A percentile compares a stretch with the other conserved stretches of the same genome.
These are phyloP conservation scores for Notocelia uddmanniana DNA, from an alignment of 2,888 invertebrate genomes.

Conservation along the genomic window DNA sequence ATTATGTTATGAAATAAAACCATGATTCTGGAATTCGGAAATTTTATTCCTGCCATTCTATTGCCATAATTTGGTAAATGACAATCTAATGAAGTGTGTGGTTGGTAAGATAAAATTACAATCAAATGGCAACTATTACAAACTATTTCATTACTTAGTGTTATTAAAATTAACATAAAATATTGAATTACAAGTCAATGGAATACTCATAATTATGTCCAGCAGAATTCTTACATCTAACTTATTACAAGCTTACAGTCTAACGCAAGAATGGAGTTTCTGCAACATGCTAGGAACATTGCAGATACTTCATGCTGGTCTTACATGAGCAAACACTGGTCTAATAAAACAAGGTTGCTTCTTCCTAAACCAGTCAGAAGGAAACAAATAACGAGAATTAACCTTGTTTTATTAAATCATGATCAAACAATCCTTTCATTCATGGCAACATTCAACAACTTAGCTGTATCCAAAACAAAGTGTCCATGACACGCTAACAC, in stretches of 20 bases:
- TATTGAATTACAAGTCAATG: slow-evolving; percentile 44
- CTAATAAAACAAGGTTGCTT: slow-evolving; percentile 14
- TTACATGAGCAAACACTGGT: slow-evolving; percentile 32
- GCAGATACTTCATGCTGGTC: slow-evolving; percentile 54
- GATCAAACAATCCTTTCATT: slow-evolving; percentile 38
- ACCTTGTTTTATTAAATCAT: slow-evolving; percentile 23
- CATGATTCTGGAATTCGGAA: slow-evolving; percentile 34
- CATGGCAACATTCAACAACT: slow-evolving; percentile 47
- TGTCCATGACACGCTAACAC: slow-evolving; percentile 60
- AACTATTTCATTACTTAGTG: slow-evolving; percentile 12
- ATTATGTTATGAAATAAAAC: slow-evolving; percentile 29
- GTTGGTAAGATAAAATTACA: slow-evolving; percentile 1
- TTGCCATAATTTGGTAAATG: slow-evolving; percentile 35
- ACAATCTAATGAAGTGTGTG: slow-evolving; percentile 18
- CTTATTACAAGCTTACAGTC: slow-evolving; percentile 57
- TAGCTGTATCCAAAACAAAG: slow-evolving; percentile 45
- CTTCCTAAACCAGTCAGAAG: slow-evolving; percentile 9
- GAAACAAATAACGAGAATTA: slow-evolving; percentile 6
- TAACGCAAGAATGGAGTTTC: slow-evolving; percentile 59
- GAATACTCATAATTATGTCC: slow-evolving; percentile 54
- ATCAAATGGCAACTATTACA: slow-evolving; percentile 24
- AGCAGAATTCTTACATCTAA: slow-evolving; percentile 63
- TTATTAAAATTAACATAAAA: slow-evolving; percentile 18
- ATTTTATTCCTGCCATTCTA: slow-evolving; percentile 40
- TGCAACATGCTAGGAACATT: slow-evolving; percentile 51